Conservation (phyloP, 2,888 invertebrate species). For the Lacanobia wlatinum region DNA sequence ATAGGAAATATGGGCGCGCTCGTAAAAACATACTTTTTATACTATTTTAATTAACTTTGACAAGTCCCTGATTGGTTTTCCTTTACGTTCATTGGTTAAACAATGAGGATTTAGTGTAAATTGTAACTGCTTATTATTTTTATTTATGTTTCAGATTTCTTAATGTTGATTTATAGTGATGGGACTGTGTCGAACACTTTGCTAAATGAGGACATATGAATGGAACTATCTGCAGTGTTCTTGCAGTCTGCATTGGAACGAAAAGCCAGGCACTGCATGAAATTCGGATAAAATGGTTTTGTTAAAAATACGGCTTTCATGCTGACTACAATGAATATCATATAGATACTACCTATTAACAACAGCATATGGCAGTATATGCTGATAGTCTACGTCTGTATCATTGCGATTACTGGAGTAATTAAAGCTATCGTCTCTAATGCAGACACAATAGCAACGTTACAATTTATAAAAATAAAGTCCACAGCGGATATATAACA, state of each 20-base stretch:
- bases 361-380: background rate
- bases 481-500: background rate
- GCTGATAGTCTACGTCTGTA: too few relatives aligned
- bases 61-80: conserved; percentile 59
- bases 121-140: background rate
- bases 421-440: too few relatives aligned
- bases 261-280: background rate
- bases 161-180: background rate
- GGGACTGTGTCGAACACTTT: background rate
- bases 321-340: background rate
- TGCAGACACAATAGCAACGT: too few relatives aligned
- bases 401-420: too few relatives aligned
- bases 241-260: background rate
- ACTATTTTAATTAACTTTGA: conserved; percentile 69
- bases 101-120: background rate
- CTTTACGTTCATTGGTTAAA: conserved; percentile 19
- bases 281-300: too few relatives aligned
- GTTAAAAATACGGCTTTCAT: background rate
- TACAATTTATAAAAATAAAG: too few relatives aligned
- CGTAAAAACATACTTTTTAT: conserved; percentile 62
- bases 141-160: background rate
- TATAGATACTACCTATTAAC: background rate
- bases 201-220: background rate
- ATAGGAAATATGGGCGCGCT: conserved; percentile 61
- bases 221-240: background rate